phyloP scores from a whole-genome alignment of 2,797 vertebrate species.

The Microctenopoma stevenorrisi region DNA sequence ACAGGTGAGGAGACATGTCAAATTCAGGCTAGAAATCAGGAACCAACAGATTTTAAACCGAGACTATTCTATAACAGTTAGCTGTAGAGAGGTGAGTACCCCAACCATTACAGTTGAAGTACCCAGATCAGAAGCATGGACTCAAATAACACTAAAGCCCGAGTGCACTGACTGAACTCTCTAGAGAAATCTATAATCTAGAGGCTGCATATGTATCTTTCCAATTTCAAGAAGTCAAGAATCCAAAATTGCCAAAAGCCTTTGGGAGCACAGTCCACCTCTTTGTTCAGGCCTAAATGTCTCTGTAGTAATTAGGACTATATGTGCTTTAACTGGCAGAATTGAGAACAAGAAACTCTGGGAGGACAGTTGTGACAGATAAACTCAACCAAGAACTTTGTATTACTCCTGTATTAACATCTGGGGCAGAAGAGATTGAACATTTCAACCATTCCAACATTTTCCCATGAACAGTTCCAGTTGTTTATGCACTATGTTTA shows the following conservation, averaged over 20 bases:
- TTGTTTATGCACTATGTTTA: background rate
- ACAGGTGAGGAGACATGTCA: slow-evolving; percentile 20
- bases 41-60: slow-evolving; percentile 7
- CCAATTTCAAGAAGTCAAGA: slow-evolving; percentile 57
- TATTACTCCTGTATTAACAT: no score
- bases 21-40: slow-evolving; percentile 27
- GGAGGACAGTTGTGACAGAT: slow-evolving; percentile 3
- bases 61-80: slow-evolving; percentile 4
- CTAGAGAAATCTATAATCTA: slow-evolving; percentile 40
- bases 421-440: background rate
- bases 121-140: slow-evolving; percentile 27
- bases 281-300: slow-evolving; percentile 42
- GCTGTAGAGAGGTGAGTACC: background rate
- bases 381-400: background rate
- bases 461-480: background rate
- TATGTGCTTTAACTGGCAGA: slow-evolving; percentile 47
- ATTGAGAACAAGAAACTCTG: slow-evolving; percentile 37
- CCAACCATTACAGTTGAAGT: slow-evolving; percentile 24
- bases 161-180: slow-evolving; percentile 21
- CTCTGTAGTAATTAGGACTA: slow-evolving; percentile 51
- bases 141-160: slow-evolving; percentile 34
- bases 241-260: slow-evolving; percentile 53
- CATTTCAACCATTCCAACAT: background rate
- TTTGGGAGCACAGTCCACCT: slow-evolving; percentile 34
- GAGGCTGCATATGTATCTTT: slow-evolving; percentile 51